Base-by-base conservation (phyloP, 2,888 invertebrate species). In the Anoplius nigerrimus region DNA sequence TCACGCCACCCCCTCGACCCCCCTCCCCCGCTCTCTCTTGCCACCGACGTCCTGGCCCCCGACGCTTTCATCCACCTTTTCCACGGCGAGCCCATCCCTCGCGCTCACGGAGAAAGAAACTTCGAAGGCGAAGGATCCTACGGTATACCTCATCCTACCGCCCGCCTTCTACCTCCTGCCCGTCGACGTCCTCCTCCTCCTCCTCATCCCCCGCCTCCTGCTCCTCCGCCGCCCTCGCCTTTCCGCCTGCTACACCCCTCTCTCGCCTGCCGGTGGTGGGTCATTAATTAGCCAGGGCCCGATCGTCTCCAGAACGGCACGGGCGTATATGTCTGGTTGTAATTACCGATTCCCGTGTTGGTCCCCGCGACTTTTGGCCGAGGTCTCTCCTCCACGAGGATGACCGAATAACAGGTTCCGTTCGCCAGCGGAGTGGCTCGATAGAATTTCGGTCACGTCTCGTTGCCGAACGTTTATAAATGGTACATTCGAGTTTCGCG, bases 1-100 rank as follows among this genome's bases (percentile, higher is more conserved):
- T 90, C 89, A 48, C 43, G 15, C 89, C 90, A 90, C 90, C 90
- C 90, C 90, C 55, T 60, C 90, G 90, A 90, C 90, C 90, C 90
- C 66, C 65, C 57, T 63, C 90, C 90, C 89, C 89, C 90, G 91
- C 90, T 91, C 90, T 90, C 79, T 74, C 68, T 61, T 90, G 90
- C 90, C 90, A 90, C 91, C 91, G 91, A 90, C 90, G 90, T 78
- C 75, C 71, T 78, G 69, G 75, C 73, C 78, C 34, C 34, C 34
- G 72, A 73, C 78, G 74, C 81, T 80, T 82, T 84, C 84, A 82
- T 82, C 83, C 80, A 82, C 82, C 84, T 82, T 79, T 80, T 81
- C 78, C 77, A 77, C 65, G 73, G 67, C 71, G 76, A 72, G 66
- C 48, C 48, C 74, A 73, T 66, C 77, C 74, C 73, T 66, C 56